Base-by-base conservation (phyloP, 2,113 vertebrate species). In the Perca flavescens region DNA sequence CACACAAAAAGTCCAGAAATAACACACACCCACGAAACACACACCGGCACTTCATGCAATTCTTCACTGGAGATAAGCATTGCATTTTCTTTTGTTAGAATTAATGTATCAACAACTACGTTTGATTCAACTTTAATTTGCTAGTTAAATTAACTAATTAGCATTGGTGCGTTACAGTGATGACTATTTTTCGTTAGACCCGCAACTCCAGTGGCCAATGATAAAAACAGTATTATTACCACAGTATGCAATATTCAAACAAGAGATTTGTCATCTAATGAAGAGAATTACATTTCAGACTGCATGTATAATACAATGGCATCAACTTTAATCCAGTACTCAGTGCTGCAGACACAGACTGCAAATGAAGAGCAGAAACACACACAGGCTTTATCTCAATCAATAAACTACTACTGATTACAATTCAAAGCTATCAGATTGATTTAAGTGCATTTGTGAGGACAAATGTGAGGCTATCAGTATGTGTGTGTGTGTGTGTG, bases 241-340 rank as follows among this genome's bases (percentile, higher is more conserved):
- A 88, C 87, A 93, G 84, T 93, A 88, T 93, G 86, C 90, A 90
- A 91, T 89, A 95, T 93, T 94, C 90, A 93, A 93, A 93, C 90
- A 89, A 89, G 86, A 87, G 85, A 92, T 92, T 90, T 94, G 84
- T 93, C 89, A 92, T 92, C 89, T 94, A 93, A 91, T 93, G 88
- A 92, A 92, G 88, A 93, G 88, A 94, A 94, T 93, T 93, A 91
- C 88, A 93, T 94, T 93, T 86, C 88, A 88, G 85, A 73, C 78
- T 67, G 65, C 86, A 93, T 91, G 88, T 92, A 91, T 92, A 93
- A 93, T 93, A 92, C 84, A 94, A 88, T 49, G 74, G 80, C 79
- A 88, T 90, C 86, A 90, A 84, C 83, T 75, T 85, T 91, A 92
- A 91, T 92, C 90, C 86, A 88, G 80, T 86, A 47, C 79, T 90